Evolutionary conservation across 1,140 invertebrate genomes (phyloP).

Genomic region (Hyles euphorbiae): DNA sequence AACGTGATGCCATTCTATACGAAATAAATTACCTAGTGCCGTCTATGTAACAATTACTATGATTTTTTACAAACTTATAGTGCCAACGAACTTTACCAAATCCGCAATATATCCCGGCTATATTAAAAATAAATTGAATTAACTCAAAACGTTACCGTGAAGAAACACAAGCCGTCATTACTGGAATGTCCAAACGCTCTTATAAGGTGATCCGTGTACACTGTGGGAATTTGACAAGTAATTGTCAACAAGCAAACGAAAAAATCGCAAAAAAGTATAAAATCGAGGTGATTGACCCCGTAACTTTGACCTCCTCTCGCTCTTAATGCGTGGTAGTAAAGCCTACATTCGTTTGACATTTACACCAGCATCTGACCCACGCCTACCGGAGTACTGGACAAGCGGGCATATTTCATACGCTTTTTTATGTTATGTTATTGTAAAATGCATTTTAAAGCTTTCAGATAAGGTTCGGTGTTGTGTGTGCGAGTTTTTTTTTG

Average conservation of each 20-base stretch:
- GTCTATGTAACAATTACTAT: no score
- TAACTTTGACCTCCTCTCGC: conserved; percentile 14
- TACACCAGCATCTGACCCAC: conserved; percentile 47
- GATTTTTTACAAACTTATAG: no score
- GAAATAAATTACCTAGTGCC: no score
- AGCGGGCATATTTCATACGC: conserved; percentile 60
- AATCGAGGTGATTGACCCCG: conserved; percentile 50
- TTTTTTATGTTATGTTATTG: conserved; percentile 25
- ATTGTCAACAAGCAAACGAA: conserved; percentile 36
- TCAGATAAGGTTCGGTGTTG: conserved; percentile 20
- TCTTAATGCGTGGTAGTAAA: conserved; percentile 37
- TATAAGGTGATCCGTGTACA: conserved; percentile 14
- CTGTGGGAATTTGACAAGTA: conserved; percentile 36
- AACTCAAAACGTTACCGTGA: no score
- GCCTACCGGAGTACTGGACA: conserved; percentile 59
- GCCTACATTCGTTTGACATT: conserved; percentile 31
- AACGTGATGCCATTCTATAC: no score
- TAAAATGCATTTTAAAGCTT: conserved; percentile 22
- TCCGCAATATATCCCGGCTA: no score
- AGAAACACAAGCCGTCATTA: no score
- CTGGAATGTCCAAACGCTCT: conserved; percentile 5
- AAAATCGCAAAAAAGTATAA: conserved; percentile 33
- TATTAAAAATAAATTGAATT: no score
- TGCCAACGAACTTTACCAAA: no score
- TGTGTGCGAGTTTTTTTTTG: conserved; percentile 14